Evolutionary conservation across 2,888 invertebrate species (phyloP).

Genomic region (Capitulum mitella): DNA sequence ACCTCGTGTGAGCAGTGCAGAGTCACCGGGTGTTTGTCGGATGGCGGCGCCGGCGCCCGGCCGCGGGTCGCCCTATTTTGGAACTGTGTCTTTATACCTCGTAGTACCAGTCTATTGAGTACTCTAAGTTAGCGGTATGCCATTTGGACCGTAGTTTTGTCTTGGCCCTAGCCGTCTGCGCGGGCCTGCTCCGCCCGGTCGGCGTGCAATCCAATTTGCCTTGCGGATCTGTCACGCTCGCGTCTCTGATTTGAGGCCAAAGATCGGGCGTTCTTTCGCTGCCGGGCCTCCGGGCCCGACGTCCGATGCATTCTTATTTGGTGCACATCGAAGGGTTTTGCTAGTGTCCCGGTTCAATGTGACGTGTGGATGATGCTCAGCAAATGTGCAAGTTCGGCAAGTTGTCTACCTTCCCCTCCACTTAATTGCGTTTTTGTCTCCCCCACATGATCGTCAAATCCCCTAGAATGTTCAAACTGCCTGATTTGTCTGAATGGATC

Average conservation of each 20-base stretch:
- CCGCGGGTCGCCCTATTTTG: neutral
- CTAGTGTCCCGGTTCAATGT: neutral
- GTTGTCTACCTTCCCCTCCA: neutral
- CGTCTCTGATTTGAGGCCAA: neutral
- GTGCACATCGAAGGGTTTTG: neutral
- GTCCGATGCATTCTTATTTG: neutral
- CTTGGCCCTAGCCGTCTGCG: neutral
- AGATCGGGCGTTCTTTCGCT: neutral
- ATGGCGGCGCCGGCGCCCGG: neutral
- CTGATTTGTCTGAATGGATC: slow-evolving; percentile 6
- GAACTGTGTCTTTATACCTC: slow-evolving; percentile 22
- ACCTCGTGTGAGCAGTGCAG: neutral
- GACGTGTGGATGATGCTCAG: neutral
- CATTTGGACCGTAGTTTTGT: slow-evolving; percentile 1
- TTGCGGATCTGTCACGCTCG: neutral
- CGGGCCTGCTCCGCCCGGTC: neutral
- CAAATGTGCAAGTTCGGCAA: neutral
- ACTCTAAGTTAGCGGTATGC: neutral
- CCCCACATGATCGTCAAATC: slow-evolving; percentile 9
- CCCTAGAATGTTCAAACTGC: neutral
- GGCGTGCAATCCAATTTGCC: neutral
- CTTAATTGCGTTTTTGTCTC: neutral
- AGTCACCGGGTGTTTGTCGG: neutral
- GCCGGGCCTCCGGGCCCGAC: neutral
- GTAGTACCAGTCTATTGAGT: slow-evolving; percentile 12